Base-by-base conservation (phyloP, 2,888 invertebrate genomes). In the Pocota personata region DNA sequence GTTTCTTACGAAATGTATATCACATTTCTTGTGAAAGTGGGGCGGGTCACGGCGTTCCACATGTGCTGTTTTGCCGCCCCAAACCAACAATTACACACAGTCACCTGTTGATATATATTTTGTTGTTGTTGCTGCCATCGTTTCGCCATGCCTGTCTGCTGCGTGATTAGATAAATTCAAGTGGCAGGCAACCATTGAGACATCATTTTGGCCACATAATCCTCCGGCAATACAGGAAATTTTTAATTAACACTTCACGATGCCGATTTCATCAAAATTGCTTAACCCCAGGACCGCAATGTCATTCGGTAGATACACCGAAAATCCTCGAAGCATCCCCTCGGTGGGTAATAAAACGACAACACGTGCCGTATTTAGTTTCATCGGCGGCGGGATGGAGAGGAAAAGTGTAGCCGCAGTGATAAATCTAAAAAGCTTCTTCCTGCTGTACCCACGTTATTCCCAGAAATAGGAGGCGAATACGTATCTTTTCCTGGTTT, bases 301-400 rank as follows among this genome's bases (percentile, higher is more conserved):
- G 27, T 3, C 5, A 35, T 27, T 10, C 48, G 32, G 46, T 30
- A 52, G 27, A 52, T 24, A 16, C 12, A 10, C 19, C 21, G 16
- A 50, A 16, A 78, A 48, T 72, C 60, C 40, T 58, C 60, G 16
- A n/a, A 50, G 5, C 50, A 60, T 24, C 66, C 12, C 27, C 6
- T 14, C 30, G 30, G 55, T 27, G 14, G 30, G 55, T 35, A 30
- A 6, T 43, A 69, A 69, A 84, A 48, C 32, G 62, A 62, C 67
- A 62, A 79, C 83, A 84, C 83, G 83, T 84, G 83, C 73, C 83
- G 83, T 50, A 50, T 75, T 79, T 46, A 21, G 50, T 10, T 21
- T 21, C 7, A 14, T 0, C 19, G 4, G 21, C 1, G 55, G 40
- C 43, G 75, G 10, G 37, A 16, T 12, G 12, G 27, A 30, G 8